Base-by-base conservation (phyloP, 2,888 invertebrate genomes). In the Hoplodrina ambigua region DNA sequence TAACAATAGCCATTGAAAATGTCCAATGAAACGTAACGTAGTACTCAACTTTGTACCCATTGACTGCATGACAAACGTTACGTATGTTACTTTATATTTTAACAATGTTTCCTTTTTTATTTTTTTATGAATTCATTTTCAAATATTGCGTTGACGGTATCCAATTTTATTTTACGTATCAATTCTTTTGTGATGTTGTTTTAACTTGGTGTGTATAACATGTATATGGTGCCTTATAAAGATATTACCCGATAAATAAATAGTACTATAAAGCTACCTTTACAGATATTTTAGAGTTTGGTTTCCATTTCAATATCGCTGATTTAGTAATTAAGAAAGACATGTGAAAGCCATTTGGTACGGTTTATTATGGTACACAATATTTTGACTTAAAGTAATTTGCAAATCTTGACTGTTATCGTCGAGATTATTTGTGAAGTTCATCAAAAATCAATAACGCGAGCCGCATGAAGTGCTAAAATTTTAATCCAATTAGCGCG, bases 401-500 rank as follows among this genome's bases (percentile, higher is more conserved):
- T 3, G 25, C 17, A 73, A 53, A 56, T 11, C 44, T n/a, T n/a
- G 37, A 52, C 41, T 37, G 19, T 50, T 54, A 25, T 46, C 55
- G 54, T 17, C 63, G 61, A 72, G 73, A 66, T 76, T 78, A 64
- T 65, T 83, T 75, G 66, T 74, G 59, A 79, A 79, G 69, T 82
- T 88, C 88, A 89, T 88, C 83, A 89, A 89, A 92, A 92, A 91
- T 93, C 92, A 85, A 92, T 93, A 88, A 74, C 72, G 75, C 59
- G 82, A 85, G 85, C 89, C 88, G 82, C 88, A 88, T 89, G 89
- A 87, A 90, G 90, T 90, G 90, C 87, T 90, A 92, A 92, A 92
- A 93, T 94, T 91, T 92, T 92, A 94, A 94, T 93, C 93, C 91
- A 94, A 94, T 94, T 94, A 93, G 81, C 81, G 87, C 83, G 83